These are phyloP conservation scores for Girardinichthys multiradiatus DNA, from an alignment of 2,113 vertebrate species.

Conservation along the genomic window DNA sequence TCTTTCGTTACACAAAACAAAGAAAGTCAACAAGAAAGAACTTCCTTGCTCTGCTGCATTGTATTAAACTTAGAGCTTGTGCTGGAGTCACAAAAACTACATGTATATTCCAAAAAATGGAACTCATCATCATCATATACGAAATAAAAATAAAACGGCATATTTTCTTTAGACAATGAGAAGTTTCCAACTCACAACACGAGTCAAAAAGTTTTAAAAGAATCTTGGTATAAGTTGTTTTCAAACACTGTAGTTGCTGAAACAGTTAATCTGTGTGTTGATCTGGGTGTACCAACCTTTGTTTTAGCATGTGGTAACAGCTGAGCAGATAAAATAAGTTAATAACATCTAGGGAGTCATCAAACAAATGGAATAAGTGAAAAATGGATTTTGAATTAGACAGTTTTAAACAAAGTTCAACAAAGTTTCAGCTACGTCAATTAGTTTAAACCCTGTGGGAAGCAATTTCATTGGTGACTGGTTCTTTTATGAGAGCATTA, in stretches of 20 bases:
- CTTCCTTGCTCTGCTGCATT: background rate
- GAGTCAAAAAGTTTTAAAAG: background rate
- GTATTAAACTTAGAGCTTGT: constrained; percentile 2
- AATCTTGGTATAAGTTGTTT: background rate
- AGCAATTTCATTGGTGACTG: background rate
- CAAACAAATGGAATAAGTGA: background rate
- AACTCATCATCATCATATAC: background rate
- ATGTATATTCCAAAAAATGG: background rate
- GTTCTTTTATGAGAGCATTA: background rate
- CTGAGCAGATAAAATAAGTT: background rate
- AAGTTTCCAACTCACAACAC: background rate
- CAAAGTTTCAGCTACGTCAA: background rate
- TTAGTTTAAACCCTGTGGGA: background rate
- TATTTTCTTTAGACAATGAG: too few species aligned
- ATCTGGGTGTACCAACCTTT: background rate
- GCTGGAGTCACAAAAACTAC: background rate
- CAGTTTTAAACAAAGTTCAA: background rate
- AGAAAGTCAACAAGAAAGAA: constrained; percentile 5
- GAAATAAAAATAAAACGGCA: constrained; percentile 1
- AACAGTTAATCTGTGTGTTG: background rate
- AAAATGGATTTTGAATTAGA: background rate
- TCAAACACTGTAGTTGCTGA: background rate
- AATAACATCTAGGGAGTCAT: background rate
- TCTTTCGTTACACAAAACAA: background rate
- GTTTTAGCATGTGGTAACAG: background rate